Evolutionary conservation across 2,888 invertebrate genomes (phyloP), one percentile per base, ranked within the genome.

Genomic region (Corbicula japonica): DNA sequence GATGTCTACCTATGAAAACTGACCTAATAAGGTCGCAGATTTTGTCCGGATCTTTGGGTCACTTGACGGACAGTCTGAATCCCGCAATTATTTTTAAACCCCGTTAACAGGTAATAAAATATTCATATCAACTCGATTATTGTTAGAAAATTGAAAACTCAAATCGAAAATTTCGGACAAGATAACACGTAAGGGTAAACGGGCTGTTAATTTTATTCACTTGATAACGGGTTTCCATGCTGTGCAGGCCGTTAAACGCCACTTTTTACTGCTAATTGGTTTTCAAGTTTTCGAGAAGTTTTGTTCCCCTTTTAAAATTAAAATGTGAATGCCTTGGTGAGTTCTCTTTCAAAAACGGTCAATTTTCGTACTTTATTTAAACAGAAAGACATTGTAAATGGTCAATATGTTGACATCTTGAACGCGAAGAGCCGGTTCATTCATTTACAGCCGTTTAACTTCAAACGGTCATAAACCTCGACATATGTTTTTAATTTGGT

Each of bases 401-500:
- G n/a, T n/a, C n/a, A n/a, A n/a, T n/a, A n/a, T n/a, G n/a, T n/a
- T n/a, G n/a, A n/a, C n/a, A n/a, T n/a, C n/a, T n/a, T n/a, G n/a
- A n/a, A n/a, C n/a, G n/a, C n/a, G n/a, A n/a, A n/a, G n/a, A n/a
- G n/a, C 23, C 8, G 5, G 8, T 4, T 23, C 54, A 23, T 4
- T 30, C 26, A 54, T 54, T 26, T 30, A 54, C 30, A 15, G 23
- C 18, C n/a, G n/a, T n/a, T n/a, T n/a, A 41, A 65, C 72, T 32
- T 73, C 72, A 73, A 73, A 73, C 63, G 38, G 1, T 35, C 21
- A 10, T 1, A 54, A 65, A 35, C 65, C 46, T 35, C n/a, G 30
- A 28, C 72, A 63, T 46, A 65, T 73, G 72, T 48, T 65, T 41
- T 63, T 63, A 56, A 73, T 73, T 73, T 44, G 34, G 44, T 46